Evolutionary conservation across 2,797 vertebrate genomes (phyloP).

Genomic region (Mastacembelus armatus): DNA sequence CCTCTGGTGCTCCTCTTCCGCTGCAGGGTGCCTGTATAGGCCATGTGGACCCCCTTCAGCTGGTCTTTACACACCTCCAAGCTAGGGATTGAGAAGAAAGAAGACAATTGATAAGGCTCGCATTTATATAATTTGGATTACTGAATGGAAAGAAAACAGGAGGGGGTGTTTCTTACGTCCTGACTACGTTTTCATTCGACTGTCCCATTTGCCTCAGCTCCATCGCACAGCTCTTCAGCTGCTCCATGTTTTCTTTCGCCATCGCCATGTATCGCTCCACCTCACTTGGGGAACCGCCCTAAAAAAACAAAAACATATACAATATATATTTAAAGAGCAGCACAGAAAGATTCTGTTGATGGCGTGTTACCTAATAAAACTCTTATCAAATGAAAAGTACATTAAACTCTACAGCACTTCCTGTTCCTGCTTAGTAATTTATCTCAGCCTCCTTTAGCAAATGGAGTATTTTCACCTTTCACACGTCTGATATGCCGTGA

Average conservation of each 20-base stretch:
- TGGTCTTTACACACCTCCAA: constrained; percentile 76
- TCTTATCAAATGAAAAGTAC: no score
- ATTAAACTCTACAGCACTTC: no score
- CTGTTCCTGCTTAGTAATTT: no score
- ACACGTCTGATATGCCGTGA: background rate
- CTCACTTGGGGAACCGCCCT: constrained; percentile 66
- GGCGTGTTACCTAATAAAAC: no score
- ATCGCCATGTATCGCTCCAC: constrained; percentile 67
- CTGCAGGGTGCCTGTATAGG: constrained; percentile 44
- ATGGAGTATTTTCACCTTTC: background rate
- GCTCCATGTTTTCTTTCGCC: constrained; percentile 72
- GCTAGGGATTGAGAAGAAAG: constrained; percentile 37
- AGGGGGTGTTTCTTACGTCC: constrained; percentile 63
- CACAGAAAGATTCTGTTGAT: background rate
- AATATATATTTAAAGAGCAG: background rate
- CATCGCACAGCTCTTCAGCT: constrained; percentile 58
- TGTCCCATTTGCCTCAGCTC: constrained; percentile 77
- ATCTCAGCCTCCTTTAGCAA: background rate
- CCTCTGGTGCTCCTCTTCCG: constrained; percentile 67
- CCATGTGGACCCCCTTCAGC: constrained; percentile 72
- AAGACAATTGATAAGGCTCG: background rate
- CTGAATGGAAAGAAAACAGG: background rate
- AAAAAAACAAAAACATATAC: background rate
- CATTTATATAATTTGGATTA: no score
- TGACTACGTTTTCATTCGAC: constrained; percentile 69